phyloP scores from a whole-genome alignment of 2,888 invertebrate genomes.

The Fragum fragum region DNA sequence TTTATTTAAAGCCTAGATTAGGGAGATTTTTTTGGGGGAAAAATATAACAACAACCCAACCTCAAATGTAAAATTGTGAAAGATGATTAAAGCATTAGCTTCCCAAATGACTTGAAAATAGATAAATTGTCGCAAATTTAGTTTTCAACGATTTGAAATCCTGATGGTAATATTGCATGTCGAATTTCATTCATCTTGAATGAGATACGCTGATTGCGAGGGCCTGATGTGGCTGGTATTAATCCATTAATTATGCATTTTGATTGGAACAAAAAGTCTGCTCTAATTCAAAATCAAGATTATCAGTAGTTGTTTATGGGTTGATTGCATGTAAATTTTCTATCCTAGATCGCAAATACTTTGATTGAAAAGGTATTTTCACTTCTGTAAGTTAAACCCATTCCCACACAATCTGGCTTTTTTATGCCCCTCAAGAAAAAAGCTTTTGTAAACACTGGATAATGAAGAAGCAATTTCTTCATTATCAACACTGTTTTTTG shows the following conservation, averaged over 20 bases:
- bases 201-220: constrained; percentile 9
- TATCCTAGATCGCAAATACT: neutral
- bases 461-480: too few species aligned
- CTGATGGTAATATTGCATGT: constrained; percentile 15
- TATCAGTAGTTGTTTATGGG: constrained; percentile 20
- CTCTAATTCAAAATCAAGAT: constrained; percentile 24
- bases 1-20: too few species aligned
- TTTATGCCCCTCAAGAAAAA: too few species aligned
- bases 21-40: too few species aligned
- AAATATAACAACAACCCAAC: too few species aligned
- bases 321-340: constrained; percentile 21
- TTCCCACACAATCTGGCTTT: too few species aligned
- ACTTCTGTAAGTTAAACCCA: too few species aligned
- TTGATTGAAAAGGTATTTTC: neutral
- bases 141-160: neutral
- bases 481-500: too few species aligned
- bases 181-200: neutral
- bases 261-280: constrained; percentile 30
- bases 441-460: too few species aligned
- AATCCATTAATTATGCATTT: constrained; percentile 31
- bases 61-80: too few species aligned
- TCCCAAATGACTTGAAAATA: neutral
- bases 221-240: constrained; percentile 12
- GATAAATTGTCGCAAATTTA: neutral
- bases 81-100: neutral